Evolutionary conservation across 2,113 vertebrate genomes (phyloP).

Genomic region (Tetrax tetrax): DNA sequence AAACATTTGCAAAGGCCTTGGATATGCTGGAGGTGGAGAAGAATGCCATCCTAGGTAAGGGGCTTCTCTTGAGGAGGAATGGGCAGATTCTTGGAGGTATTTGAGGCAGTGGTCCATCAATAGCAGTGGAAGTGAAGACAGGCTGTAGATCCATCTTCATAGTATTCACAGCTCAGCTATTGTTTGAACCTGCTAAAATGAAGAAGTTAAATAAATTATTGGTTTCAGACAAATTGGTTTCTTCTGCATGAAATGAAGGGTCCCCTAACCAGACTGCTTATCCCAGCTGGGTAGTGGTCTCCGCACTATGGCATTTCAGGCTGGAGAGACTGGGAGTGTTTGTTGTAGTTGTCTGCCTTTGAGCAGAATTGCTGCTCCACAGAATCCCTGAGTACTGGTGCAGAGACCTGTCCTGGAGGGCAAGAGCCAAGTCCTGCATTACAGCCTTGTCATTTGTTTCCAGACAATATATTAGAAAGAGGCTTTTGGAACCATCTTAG

Average conservation of each 20-base stretch:
- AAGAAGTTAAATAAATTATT: not conserved
- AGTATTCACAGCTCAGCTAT: not conserved
- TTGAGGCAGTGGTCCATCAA: not conserved
- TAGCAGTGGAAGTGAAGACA: not conserved
- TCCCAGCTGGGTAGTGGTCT: not conserved
- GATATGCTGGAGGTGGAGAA: constrained; percentile 92
- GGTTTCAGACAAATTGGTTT: not conserved
- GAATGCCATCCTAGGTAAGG: constrained; percentile 89
- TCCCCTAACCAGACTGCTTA: not conserved
- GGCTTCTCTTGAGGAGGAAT: not conserved
- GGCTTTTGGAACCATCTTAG: not conserved
- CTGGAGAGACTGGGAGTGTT: not conserved
- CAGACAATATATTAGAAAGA: not conserved
- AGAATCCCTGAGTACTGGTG: not conserved
- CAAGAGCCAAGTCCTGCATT: not conserved
- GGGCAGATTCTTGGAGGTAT: not conserved
- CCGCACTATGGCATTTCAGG: not conserved
- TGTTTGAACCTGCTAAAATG: not conserved
- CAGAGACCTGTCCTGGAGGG: not conserved
- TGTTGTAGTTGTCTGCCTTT: not conserved
- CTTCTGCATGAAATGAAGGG: not conserved
- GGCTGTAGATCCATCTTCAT: not conserved
- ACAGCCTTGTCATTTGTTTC: not conserved
- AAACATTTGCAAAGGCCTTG: constrained; percentile 83
- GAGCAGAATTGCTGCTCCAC: not conserved